Conservation (phyloP, 2,113 vertebrate genomes). For the Panthera uncia region DNA sequence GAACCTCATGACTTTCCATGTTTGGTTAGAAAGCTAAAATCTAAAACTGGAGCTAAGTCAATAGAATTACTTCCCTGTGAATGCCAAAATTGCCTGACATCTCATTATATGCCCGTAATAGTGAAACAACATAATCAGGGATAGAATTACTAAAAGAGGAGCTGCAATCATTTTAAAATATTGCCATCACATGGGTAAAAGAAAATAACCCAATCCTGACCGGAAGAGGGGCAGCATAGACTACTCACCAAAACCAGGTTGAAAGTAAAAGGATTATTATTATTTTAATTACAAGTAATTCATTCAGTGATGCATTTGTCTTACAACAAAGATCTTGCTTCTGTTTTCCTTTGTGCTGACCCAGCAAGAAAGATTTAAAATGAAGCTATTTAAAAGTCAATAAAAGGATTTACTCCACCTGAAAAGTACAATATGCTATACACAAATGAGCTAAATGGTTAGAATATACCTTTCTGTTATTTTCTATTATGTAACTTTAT, state of each 20-base stretch:
- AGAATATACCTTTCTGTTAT: background rate
- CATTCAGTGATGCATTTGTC: background rate
- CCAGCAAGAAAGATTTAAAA: background rate
- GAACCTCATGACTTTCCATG: background rate
- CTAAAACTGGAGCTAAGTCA: conserved; percentile 18
- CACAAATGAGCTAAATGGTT: background rate
- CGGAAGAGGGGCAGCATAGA: background rate
- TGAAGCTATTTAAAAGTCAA: background rate
- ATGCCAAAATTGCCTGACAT: background rate
- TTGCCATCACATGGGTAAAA: background rate
- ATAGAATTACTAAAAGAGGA: background rate
- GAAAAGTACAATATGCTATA: background rate
- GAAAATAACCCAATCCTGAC: background rate
- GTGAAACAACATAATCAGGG: background rate
- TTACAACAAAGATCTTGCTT: background rate
- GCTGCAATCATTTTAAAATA: background rate
- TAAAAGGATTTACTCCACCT: background rate
- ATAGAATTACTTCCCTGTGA: background rate
- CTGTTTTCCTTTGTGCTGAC: background rate
- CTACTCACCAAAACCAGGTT: background rate
- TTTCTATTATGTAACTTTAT: background rate
- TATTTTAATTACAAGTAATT: background rate
- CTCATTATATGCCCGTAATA: background rate
- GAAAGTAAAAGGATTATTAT: background rate
- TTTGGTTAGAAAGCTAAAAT: conserved; percentile 39